Evolutionary conservation across 1,140 invertebrate genomes (phyloP).

Genomic region (Meloidogyne hapla): DNA sequence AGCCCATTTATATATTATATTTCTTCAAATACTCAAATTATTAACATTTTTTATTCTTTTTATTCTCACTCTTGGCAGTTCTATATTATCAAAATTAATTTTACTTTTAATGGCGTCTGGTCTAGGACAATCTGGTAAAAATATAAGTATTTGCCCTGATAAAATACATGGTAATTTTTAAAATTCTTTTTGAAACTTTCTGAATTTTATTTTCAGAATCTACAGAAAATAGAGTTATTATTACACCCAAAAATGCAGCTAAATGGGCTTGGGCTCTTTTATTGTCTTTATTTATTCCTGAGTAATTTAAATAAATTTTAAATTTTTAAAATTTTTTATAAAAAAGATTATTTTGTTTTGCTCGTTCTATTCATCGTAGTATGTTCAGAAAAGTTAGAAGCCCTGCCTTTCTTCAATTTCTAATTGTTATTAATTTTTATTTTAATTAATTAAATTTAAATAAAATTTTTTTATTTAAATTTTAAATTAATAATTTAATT

Average conservation of each 20-base stretch:
- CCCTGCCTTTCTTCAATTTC: constrained; percentile 56
- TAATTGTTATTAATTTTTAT: constrained; percentile 39
- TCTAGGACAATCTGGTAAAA: constrained; percentile 55
- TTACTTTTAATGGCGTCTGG: constrained; percentile 60
- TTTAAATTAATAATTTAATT: no score
- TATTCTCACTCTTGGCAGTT: constrained; percentile 51
- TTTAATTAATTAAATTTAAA: constrained; percentile 20
- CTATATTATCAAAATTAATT: constrained; percentile 54
- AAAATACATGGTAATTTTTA: constrained; percentile 52
- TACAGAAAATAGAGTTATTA: constrained; percentile 47
- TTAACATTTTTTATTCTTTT: constrained; percentile 59
- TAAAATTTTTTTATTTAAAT: no score
- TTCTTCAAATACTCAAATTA: constrained; percentile 59
- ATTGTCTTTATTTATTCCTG: constrained; percentile 52
- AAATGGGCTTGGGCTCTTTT: constrained; percentile 62
- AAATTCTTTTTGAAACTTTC: constrained; percentile 12
- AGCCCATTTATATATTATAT: constrained; percentile 57
- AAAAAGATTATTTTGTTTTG: constrained; percentile 48
- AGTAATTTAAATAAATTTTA: constrained; percentile 53
- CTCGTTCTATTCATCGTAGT: constrained; percentile 58
- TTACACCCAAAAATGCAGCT: constrained; percentile 50
- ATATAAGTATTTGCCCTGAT: constrained; percentile 59
- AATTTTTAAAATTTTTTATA: not conserved
- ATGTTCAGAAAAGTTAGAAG: constrained; percentile 58
- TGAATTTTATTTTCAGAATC: constrained; percentile 45